phyloP scores from a whole-genome alignment of 2,113 vertebrate genomes.

The Brienomyrus brachyistius region DNA sequence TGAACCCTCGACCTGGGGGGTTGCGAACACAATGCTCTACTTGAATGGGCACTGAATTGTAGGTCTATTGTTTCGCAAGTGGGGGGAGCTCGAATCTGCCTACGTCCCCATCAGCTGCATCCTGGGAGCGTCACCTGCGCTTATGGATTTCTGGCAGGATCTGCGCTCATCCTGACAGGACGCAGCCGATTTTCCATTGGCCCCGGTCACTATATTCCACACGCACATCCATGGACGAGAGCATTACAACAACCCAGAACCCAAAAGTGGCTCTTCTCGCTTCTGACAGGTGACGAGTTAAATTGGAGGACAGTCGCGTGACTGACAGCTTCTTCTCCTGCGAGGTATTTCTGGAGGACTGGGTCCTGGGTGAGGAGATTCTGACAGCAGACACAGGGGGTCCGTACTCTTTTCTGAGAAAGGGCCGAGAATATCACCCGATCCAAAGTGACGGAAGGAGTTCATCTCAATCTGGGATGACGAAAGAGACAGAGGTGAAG shows the following conservation, averaged over 20 bases:
- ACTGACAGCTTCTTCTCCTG: neutral
- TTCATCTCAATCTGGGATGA: neutral
- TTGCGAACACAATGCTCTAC: neutral
- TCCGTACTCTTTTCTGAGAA: neutral
- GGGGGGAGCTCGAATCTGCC: neutral
- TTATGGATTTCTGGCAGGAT: neutral
- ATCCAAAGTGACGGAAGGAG: neutral
- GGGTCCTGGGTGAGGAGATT: neutral
- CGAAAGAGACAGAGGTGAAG: neutral
- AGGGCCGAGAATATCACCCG: neutral
- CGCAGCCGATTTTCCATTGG: neutral
- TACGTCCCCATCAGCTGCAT: neutral
- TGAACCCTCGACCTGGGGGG: neutral
- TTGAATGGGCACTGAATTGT: neutral
- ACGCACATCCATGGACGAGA: neutral
- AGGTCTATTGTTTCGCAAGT: neutral
- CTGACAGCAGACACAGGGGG: neutral
- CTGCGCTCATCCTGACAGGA: neutral
- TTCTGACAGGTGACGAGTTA: conserved; percentile 3
- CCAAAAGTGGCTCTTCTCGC: neutral
- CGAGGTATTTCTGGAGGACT: neutral
- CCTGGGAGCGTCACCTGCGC: neutral
- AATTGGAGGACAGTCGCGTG: neutral
- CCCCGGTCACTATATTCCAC: neutral
- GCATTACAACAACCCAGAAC: neutral